Base-by-base conservation (phyloP, 92 coral and sea anemone genomes). In the Umimayanthus chanpuru region DNA sequence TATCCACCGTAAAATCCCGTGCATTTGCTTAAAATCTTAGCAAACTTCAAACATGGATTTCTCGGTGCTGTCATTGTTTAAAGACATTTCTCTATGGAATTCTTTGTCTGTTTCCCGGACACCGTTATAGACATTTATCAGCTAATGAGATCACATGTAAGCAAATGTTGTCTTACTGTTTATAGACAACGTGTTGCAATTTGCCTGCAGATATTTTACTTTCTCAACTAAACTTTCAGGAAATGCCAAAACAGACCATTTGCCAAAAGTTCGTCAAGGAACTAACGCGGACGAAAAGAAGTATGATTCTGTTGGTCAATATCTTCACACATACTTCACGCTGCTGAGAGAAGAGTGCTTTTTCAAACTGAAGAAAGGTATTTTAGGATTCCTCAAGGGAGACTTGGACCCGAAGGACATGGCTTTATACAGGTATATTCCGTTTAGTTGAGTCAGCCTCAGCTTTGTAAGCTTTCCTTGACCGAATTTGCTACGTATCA, bases 341-440 rank as follows among this genome's bases (percentile, higher is more conserved):
- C 89, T 96, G 28, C 83, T 96, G 39, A 89, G 98, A 82, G 98
- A 93, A 73, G 98, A 96, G 41, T 93, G 98, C 80, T 96, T 94
- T 85, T 87, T 90, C 79, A 93, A 94, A 78, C 77, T 93, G 61
- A 89, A 94, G 77, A 92, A 80, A 32, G 98, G 96, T 58, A 96
- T 96, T 43, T 11, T 36, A 68, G 83, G 86, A 36, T 94, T 90
- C 78, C 79, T 91, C 43, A 43, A 47, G 5, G 61, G 80, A 38
- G 58, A 43, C 14, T 68, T 78, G 40, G 93, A 92, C 55, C 84
- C 92, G 11, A 94, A 88, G 89, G 93, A 92, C 77, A 85, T 90
- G 77, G 91, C 85, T 85, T 74, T 95, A 88, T 95, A 94, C 92
- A 86, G 95, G 96, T 83, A 70, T 41, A 79, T 30, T 32, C 47